Conservation (phyloP, 92 coral and sea anemone species). For the Phenganax stokvisi region DNA sequence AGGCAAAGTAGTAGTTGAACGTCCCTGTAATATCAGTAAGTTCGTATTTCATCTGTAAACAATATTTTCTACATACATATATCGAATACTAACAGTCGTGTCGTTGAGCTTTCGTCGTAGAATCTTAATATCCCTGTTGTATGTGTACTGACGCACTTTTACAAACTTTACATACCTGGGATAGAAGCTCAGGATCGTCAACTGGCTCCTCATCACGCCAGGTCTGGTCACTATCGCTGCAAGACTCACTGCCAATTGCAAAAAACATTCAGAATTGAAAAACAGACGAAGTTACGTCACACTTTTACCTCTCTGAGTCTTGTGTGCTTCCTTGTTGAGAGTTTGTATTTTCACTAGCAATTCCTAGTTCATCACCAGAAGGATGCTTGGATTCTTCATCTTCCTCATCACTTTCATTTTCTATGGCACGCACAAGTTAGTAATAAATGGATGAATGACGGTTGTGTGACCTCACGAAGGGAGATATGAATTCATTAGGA, state of each 20-base stretch:
- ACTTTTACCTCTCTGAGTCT: conserved; percentile 10
- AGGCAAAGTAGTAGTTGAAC: no score
- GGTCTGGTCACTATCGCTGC: conserved; percentile 19
- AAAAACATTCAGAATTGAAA: neutral
- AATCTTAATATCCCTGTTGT: no score
- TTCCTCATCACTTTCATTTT: conserved; percentile 7
- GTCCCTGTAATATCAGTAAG: no score
- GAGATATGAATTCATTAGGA: no score
- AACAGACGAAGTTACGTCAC: neutral
- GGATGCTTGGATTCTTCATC: neutral
- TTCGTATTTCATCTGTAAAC: no score
- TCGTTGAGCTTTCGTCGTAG: no score
- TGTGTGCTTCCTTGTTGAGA: conserved; percentile 29
- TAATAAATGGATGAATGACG: no score
- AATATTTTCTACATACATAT: no score
- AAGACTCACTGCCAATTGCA: neutral
- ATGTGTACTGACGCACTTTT: no score
- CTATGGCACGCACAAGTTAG: neutral
- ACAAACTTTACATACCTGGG: neutral
- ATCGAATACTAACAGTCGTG: no score
- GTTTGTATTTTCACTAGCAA: neutral
- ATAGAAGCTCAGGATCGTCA: neutral
- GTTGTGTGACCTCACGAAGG: no score
- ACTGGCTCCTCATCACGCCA: neutral
- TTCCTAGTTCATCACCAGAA: neutral